Evolutionary conservation across 2,113 vertebrate species (phyloP).

Genomic region (Brachypodius melanocephalos): DNA sequence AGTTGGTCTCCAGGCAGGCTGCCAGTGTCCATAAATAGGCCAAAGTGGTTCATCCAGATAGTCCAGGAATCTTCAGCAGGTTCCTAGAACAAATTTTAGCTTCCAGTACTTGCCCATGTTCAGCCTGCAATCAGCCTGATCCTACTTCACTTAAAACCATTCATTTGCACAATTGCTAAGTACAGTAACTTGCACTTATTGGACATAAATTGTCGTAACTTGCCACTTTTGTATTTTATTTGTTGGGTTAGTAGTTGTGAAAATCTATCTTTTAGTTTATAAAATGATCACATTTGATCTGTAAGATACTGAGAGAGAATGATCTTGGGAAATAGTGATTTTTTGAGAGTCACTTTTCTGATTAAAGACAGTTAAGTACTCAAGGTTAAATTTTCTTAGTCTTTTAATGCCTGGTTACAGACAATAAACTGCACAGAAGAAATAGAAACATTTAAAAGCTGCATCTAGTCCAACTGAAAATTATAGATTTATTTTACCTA

Average conservation of each 20-base stretch:
- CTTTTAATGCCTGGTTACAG: neutral
- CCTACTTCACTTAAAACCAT: neutral
- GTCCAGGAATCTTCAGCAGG: neutral
- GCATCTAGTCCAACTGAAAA: neutral
- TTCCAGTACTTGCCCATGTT: neutral
- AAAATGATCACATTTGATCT: neutral
- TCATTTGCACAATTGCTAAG: neutral
- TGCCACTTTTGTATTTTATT: neutral
- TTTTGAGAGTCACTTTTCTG: neutral
- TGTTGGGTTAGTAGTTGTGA: neutral
- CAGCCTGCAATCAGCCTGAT: neutral
- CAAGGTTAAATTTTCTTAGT: neutral
- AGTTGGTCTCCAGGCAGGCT: neutral
- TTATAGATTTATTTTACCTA: neutral
- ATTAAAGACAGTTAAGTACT: neutral
- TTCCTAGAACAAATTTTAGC: neutral
- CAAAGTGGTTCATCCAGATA: neutral
- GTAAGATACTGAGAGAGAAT: neutral
- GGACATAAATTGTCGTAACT: neutral
- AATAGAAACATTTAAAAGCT: neutral
- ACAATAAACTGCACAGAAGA: neutral
- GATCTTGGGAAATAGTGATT: neutral
- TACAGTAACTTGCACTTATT: neutral
- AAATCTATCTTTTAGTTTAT: neutral
- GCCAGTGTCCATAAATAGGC: neutral